A percentile compares a stretch with the other conserved stretches of the same genome.
Evolutionary conservation across 2,888 invertebrate species (phyloP).

Genomic region (Acrobasis repandana): DNA sequence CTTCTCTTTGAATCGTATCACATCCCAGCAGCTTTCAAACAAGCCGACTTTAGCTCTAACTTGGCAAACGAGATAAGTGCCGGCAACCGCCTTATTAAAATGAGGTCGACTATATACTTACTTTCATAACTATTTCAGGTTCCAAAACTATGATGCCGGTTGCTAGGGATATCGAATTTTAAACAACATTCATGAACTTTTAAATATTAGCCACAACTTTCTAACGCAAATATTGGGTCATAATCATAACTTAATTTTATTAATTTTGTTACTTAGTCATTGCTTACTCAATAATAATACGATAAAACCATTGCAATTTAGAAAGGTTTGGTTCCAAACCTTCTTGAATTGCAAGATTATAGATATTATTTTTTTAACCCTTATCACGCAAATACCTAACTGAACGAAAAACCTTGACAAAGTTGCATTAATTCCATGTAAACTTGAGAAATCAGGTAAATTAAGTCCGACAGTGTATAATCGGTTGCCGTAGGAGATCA

Average conservation of each 20-base stretch:
- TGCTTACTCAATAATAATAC: too few relatives aligned
- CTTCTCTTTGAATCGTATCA: not conserved
- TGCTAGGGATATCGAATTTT: not conserved
- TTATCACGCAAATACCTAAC: too few relatives aligned
- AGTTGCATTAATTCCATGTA: too few relatives aligned
- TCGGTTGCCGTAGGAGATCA: too few relatives aligned
- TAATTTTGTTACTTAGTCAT: not conserved
- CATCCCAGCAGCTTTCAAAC: not conserved
- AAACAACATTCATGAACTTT: not conserved
- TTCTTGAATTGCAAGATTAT: too few relatives aligned
- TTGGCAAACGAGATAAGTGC: slow-evolving; percentile 13
- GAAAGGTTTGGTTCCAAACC: too few relatives aligned
- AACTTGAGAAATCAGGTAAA: too few relatives aligned
- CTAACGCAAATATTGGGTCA: not conserved
- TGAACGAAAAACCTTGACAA: too few relatives aligned
- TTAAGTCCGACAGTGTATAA: too few relatives aligned
- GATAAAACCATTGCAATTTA: too few relatives aligned
- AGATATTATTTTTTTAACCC: too few relatives aligned
- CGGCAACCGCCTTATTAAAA: slow-evolving; percentile 1
- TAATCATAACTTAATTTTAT: slow-evolving; percentile 3
- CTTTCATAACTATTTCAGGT: not conserved
- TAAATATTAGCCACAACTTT: not conserved
- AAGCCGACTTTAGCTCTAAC: not conserved
- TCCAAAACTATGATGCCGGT: not conserved
- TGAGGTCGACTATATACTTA: not conserved